Percentiles rank a stretch among this genome's conserved stretches.
phyloP scores from a whole-genome alignment of 2,113 vertebrate species.

The Jacana jacana region DNA sequence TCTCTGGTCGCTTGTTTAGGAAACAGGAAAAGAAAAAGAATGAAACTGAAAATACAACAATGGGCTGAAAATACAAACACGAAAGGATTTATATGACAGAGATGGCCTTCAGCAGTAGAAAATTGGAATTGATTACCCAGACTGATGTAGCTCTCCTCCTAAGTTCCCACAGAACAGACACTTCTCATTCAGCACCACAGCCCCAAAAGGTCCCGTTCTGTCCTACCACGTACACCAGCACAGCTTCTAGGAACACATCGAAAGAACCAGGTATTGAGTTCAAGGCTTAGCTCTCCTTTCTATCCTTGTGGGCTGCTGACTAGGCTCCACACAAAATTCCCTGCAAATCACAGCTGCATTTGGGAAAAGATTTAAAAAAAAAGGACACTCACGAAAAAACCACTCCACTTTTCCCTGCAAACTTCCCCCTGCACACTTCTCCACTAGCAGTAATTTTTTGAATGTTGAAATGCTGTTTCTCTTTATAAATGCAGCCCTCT shows the following conservation, averaged over 20 bases:
- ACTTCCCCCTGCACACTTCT: neutral
- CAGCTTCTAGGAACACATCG: neutral
- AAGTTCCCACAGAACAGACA: neutral
- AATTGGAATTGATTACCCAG: neutral
- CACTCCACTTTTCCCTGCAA: neutral
- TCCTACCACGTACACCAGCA: neutral
- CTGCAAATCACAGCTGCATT: neutral
- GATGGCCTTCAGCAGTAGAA: neutral
- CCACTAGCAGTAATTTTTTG: neutral
- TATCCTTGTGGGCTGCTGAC: neutral
- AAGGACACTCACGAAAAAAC: neutral
- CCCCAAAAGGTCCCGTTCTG: neutral
- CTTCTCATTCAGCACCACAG: neutral
- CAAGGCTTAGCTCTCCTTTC: neutral
- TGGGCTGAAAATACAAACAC: neutral
- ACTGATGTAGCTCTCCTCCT: neutral
- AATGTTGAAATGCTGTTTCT: neutral
- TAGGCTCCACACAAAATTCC: neutral
- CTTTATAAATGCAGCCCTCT: neutral
- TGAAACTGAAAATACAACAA: neutral
- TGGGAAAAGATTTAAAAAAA: neutral
- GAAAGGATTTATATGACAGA: rapidly evolving
- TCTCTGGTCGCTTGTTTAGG: neutral
- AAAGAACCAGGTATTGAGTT: neutral
- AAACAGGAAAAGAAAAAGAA: neutral